Base-by-base conservation (phyloP, 2,113 vertebrate genomes). In the Cephalopterus ornatus region DNA sequence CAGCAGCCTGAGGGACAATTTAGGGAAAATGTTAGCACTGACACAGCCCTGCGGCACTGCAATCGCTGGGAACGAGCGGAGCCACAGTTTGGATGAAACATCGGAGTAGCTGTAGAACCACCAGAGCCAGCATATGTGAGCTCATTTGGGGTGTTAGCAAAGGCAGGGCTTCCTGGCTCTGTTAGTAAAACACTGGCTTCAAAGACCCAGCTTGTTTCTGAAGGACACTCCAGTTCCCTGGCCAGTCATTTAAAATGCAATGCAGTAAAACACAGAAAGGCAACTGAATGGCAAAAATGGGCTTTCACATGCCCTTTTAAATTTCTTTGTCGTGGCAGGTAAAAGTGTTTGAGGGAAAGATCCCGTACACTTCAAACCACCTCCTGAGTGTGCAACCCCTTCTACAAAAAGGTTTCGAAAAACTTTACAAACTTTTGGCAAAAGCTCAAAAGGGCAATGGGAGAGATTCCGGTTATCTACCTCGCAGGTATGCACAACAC, bases 51-150 rank as follows among this genome's bases (percentile, higher is more conserved):
- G 5, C 0, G 0, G 62, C 5, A 8, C 75, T 61, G 83, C 46
- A 12, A 1, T 20, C 0, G 0, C 70, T 14, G 23, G 53, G 62
- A 80, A n/a, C 0, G 1, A 68, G 78, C 0, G 7, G 26, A 46
- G 20, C n/a, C 66, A 62, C 24, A 20, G 61, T 28, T 50, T 3
- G 9, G 55, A 73, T 49, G 75, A 70, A 94, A 49, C 1, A 1
- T 2, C 2, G 1, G 62, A 66, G 58, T 8, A 88, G 63, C 5
- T 30, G 53, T 7, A 72, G 44, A 94, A 92, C 46, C 24, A 59
- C 39, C 32, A 16, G 20, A 70, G 46, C 18, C 58, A 70, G 75
- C 21, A 20, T 23, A 47, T 4, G 30, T n/a, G 53, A 79, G 22
- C 41, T 80, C 4, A 3, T 71, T 8, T 66, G n/a, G 59, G 50